Base-by-base conservation (phyloP, 2,797 vertebrate genomes). In the Podarcis siculus region DNA sequence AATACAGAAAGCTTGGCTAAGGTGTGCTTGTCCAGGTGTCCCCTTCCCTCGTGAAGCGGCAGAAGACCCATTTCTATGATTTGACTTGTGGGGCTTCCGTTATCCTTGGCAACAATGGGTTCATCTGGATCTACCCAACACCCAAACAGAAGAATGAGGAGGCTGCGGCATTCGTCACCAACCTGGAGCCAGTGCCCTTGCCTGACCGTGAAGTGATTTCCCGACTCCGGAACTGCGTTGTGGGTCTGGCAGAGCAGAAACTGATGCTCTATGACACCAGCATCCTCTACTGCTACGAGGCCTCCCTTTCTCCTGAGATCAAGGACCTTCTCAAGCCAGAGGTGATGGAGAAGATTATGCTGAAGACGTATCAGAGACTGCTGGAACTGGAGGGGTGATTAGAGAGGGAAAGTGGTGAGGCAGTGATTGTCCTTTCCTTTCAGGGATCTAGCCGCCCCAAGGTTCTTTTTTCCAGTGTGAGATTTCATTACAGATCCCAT, bases 1-100 rank as follows among this genome's bases (percentile, higher is more conserved):
- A 99, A 86, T 99, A 99, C 0, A 99, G 99, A 89, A 99, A 99
- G 98, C 97, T 99, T 77, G 98, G 98, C 71, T 99, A 99, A 92
- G 99, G 99, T 7, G 98, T 99, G 49, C 95, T 99, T 17, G 98
- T 99, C 21, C 98, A 98, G 93, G 98, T 99, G 1, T 99, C 99
- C 0, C 99, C 99, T 0, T 99, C 99, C 30, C 96, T 99, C 30
- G 98, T 99, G 93, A 99, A 99, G 92, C 97, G 98, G 78, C 98
- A 99, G 94, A 99, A 99, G 96, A 98, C 98, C 21, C 99, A 99
- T 92, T 99, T 99, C 95, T 98, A 99, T 19, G 98, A 99, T 92
- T 94, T 99, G 88, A 98, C 98, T 0, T 99, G 98, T 7, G 99
- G 99, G 3, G 98, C 98, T 0, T 99, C 99, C 0, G 92, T 99